These are phyloP conservation scores for Myotis myotis DNA, from an alignment of 2,797 vertebrate genomes.

Conservation along the genomic window DNA sequence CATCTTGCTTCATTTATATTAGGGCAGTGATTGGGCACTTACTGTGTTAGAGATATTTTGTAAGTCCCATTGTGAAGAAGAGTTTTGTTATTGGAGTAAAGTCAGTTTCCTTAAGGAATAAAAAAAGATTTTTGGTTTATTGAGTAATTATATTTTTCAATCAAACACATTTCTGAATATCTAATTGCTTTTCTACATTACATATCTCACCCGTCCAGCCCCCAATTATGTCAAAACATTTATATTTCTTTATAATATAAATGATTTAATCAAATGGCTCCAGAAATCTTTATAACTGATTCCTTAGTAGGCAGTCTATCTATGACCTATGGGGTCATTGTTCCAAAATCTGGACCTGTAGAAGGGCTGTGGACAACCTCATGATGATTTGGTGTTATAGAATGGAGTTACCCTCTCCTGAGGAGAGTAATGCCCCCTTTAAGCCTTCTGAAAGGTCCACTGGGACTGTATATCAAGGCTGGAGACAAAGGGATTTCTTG, in stretches of 20 bases:
- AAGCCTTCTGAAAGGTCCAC: neutral
- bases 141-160: neutral
- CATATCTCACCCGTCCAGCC: neutral
- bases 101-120: neutral
- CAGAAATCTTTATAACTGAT: neutral
- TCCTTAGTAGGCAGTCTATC: neutral
- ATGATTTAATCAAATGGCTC: neutral
- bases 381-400: neutral
- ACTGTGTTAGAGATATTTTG: neutral
- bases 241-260: conserved; percentile 14
- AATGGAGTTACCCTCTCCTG: neutral
- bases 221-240: neutral
- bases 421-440: neutral
- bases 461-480: neutral
- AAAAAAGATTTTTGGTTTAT: neutral
- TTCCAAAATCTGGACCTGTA: neutral
- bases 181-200: neutral
- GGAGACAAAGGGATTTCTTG: neutral
- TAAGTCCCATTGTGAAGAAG: neutral
- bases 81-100: neutral
- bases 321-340: neutral
- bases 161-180: conserved; percentile 6
- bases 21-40: neutral
- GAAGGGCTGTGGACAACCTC: neutral
- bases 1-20: neutral